Conservation (phyloP, 2,888 invertebrate genomes). For the Smittia aterrima region DNA sequence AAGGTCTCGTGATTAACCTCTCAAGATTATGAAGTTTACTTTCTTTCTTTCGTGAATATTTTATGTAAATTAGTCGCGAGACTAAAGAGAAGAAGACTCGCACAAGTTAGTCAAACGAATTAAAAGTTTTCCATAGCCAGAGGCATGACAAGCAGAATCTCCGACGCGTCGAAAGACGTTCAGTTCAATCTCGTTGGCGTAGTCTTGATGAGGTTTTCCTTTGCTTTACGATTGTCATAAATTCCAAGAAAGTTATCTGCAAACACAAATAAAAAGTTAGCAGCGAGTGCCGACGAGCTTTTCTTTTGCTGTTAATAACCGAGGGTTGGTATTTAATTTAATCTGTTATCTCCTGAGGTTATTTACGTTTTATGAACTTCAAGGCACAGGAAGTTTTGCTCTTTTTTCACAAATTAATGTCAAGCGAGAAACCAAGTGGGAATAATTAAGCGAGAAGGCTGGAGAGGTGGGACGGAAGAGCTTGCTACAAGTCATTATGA, state of each 20-base stretch:
- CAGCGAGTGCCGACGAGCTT: neutral
- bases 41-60: neutral
- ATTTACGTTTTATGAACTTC: neutral
- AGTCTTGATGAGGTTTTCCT: no score
- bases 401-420: neutral
- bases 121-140: neutral
- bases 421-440: neutral
- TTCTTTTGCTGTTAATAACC: neutral
- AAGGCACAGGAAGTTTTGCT: neutral
- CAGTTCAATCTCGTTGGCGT: no score
- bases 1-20: no score
- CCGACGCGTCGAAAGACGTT: no score
- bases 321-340: constrained; percentile 2
- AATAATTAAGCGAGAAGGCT: constrained; percentile 1
- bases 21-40: no score
- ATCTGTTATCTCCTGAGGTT: neutral
- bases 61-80: neutral
- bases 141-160: no score
- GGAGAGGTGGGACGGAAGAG: neutral
- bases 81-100: neutral
- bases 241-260: no score
- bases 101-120: neutral
- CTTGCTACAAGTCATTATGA: neutral
- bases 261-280: no score
- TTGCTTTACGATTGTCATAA: no score